A percentile compares a stretch with the other conserved stretches of the same genome.
Conservation (phyloP, 2,113 vertebrate genomes). For the Amphiprion percula region DNA sequence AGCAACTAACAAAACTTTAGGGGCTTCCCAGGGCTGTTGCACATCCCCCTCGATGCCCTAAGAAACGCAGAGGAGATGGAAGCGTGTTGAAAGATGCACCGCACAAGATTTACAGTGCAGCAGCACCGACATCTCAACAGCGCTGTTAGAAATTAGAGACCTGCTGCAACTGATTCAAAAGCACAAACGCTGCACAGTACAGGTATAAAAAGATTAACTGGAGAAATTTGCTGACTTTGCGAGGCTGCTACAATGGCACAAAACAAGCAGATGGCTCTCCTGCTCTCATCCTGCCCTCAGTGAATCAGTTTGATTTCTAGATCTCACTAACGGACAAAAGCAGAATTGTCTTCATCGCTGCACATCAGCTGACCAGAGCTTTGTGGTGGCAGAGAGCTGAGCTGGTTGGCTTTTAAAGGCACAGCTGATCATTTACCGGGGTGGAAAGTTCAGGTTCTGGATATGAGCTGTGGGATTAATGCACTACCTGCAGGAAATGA, state of each 20-base stretch:
- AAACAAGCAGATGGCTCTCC: constrained; percentile 29
- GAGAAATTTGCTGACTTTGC: constrained; percentile 41
- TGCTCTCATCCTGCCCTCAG: constrained; percentile 14
- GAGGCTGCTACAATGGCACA: constrained; percentile 23
- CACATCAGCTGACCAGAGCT: constrained; percentile 56
- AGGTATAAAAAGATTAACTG: constrained; percentile 40
- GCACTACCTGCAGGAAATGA: background rate
- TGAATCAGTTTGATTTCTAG: constrained; percentile 60
- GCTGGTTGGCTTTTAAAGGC: constrained; percentile 29
- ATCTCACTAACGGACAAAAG: constrained; percentile 53
- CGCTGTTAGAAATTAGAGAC: constrained; percentile 4
- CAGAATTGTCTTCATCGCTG: constrained; percentile 47
- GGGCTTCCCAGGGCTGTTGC: constrained; percentile 9
- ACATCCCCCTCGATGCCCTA: constrained; percentile 1
- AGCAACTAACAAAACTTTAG: constrained; percentile 2
- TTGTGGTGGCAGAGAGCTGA: constrained; percentile 30
- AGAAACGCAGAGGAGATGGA: background rate
- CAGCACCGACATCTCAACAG: background rate
- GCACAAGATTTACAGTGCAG: background rate
- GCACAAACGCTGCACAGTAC: background rate
- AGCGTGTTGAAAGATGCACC: constrained; percentile 1
- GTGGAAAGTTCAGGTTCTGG: constrained; percentile 52
- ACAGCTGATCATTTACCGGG: constrained; percentile 9
- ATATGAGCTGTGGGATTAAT: background rate
- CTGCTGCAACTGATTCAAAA: constrained; percentile 9